Evolutionary conservation across 2,113 vertebrate species (phyloP).

Genomic region (Xenopus borealis): DNA sequence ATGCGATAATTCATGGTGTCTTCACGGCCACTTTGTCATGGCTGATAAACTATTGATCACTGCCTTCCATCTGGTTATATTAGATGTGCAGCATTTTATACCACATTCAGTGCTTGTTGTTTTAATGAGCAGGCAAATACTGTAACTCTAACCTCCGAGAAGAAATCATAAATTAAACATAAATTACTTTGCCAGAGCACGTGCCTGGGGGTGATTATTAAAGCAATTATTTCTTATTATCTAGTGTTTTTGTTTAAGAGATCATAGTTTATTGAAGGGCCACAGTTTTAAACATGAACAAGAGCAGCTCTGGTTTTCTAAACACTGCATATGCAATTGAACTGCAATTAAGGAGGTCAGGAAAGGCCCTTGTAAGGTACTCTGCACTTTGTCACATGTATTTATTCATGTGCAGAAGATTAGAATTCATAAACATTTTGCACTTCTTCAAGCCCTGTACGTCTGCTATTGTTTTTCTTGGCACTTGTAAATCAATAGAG

Average conservation of each 20-base stretch:
- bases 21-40: too few relatives aligned
- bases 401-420: constrained; percentile 80
- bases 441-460: constrained; percentile 63
- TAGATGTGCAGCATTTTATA: too few relatives aligned
- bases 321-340: constrained; percentile 62
- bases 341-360: constrained; percentile 74
- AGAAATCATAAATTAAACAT: constrained; percentile 56
- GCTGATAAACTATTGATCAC: too few relatives aligned
- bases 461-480: constrained; percentile 70
- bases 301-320: constrained; percentile 55
- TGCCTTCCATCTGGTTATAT: too few relatives aligned
- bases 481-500: constrained; percentile 58
- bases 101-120: neutral
- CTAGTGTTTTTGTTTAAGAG: constrained; percentile 56
- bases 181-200: constrained; percentile 49
- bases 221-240: constrained; percentile 69
- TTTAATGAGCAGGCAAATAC: neutral
- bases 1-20: too few relatives aligned
- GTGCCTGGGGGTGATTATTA: constrained; percentile 68
- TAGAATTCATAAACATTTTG: constrained; percentile 78
- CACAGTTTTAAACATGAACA: constrained; percentile 50
- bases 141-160: neutral
- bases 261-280: constrained; percentile 34
- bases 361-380: constrained; percentile 60
- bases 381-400: constrained; percentile 77